Evolutionary conservation across 1,140 invertebrate species (phyloP), one percentile per base, ranked within the genome.

Genomic region (Leptopilina clavipes): DNA sequence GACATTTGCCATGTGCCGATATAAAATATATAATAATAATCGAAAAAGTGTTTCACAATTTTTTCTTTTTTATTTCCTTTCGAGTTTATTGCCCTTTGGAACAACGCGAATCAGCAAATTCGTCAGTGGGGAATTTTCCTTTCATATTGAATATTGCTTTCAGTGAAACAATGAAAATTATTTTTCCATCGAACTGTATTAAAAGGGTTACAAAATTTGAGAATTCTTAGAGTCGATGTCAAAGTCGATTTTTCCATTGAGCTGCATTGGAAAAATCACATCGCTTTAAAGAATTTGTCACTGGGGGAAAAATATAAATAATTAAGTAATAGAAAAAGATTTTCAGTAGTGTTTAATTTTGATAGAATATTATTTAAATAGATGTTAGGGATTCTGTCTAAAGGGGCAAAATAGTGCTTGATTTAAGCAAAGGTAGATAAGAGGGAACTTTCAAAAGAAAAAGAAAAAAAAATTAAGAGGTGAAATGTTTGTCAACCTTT

Each of bases 401-500:
- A n/a, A n/a, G 25, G 25, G 25, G 25, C 25, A 31, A 31, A 31
- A 31, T 31, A 31, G n/a, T n/a, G n/a, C 12, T 59, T 9, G 56
- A 9, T 10, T 56, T 56, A 11, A 56, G 12, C n/a, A n/a, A 11
- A 11, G 8, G 8, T 22, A 65, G 59, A 65, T 65, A 65, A 65
- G 59, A 65, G n/a, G 12, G 11, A 14, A n/a, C 22, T n/a, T 65
- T 31, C n/a, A n/a, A n/a, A n/a, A n/a, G 25, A 31, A 31, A 31
- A 31, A 31, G 25, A 31, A 25, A 18, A 65, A 31, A 31, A 59
- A 22, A 31, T 31, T 12, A 65, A 65, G n/a, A 65, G 12, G 25
- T 65, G 22, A 75, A 73, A 45, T 37, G 73, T 71, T 25, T 76
- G 73, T 71, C 70, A 56, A 17, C n/a, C 76, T 78, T 40, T 78